Evolutionary conservation across 2,888 invertebrate species (phyloP).

Genomic region (Drosophila siamana): DNA sequence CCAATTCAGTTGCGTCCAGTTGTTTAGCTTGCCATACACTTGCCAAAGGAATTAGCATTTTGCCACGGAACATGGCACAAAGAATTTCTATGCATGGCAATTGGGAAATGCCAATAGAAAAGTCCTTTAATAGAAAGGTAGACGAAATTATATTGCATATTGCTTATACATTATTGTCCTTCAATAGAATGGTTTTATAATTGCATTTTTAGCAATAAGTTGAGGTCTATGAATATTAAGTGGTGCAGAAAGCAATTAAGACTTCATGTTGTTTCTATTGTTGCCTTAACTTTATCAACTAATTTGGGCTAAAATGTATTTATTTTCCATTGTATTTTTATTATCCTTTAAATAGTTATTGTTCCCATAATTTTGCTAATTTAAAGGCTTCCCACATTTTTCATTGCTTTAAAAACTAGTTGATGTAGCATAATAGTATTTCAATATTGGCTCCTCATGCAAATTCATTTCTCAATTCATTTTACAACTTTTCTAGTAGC

Average conservation of each 20-base stretch:
- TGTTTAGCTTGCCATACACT: slow-evolving; percentile 30
- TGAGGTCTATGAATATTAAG: background rate
- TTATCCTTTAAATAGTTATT: too few relatives aligned
- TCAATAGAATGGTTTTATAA: background rate
- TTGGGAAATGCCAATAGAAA: background rate
- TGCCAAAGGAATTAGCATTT: background rate
- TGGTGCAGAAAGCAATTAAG: too few relatives aligned
- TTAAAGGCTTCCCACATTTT: too few relatives aligned
- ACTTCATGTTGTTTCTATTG: too few relatives aligned
- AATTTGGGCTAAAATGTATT: too few relatives aligned
- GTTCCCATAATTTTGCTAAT: too few relatives aligned
- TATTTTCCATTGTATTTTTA: too few relatives aligned
- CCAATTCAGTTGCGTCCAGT: slow-evolving; percentile 44
- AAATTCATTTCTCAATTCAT: background rate
- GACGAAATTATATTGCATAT: background rate
- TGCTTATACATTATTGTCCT: too few relatives aligned
- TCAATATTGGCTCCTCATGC: background rate
- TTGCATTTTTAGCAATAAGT: background rate
- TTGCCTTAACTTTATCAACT: background rate
- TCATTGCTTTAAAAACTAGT: too few relatives aligned
- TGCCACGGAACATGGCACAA: background rate
- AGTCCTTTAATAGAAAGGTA: background rate
- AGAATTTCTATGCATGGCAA: background rate
- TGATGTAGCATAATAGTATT: too few relatives aligned
- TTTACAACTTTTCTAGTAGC: background rate